Evolutionary conservation across 2,113 vertebrate species (phyloP).

Genomic region (Bubo blakistoni): DNA sequence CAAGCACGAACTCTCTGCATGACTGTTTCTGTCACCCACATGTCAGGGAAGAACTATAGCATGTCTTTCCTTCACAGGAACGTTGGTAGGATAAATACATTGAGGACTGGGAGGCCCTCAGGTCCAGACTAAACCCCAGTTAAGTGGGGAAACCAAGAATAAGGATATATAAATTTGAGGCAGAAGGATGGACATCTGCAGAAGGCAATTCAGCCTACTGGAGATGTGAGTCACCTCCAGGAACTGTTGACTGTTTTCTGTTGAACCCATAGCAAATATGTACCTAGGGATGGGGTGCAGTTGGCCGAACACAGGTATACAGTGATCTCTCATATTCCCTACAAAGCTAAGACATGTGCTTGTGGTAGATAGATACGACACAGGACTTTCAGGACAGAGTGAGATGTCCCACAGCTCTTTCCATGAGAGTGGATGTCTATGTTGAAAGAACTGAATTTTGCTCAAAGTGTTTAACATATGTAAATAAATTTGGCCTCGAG

Average conservation of each 20-base stretch:
- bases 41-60: constrained; percentile 32
- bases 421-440: background rate
- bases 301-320: background rate
- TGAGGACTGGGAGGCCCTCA: background rate
- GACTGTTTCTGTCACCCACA: constrained; percentile 39
- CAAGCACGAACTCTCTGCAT: background rate
- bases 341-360: background rate
- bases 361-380: rapidly evolving
- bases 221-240: background rate
- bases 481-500: background rate
- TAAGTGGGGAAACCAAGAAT: background rate
- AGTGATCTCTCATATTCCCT: background rate
- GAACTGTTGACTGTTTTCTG: background rate
- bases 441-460: background rate
- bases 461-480: background rate
- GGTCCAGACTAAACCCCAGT: constrained; percentile 21
- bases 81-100: constrained; percentile 23
- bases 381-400: background rate
- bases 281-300: background rate
- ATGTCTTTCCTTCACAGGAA: constrained; percentile 34
- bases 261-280: background rate
- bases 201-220: background rate
- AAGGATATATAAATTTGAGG: background rate
- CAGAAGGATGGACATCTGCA: background rate
- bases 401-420: background rate